Conservation (phyloP, 2,888 invertebrate species). For the Nomada fucata region DNA sequence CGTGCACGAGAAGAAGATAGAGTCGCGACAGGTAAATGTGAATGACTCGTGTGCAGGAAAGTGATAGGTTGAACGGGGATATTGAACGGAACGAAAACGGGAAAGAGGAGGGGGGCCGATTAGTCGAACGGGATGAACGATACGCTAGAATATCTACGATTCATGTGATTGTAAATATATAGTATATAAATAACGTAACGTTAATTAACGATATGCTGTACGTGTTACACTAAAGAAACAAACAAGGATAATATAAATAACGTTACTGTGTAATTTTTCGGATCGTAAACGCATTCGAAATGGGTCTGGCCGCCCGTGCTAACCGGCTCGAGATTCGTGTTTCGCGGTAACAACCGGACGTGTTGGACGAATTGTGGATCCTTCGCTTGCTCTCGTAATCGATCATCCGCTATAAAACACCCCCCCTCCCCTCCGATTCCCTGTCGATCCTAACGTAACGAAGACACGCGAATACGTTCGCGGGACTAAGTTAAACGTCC, state of each 20-base stretch:
- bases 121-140: slow-evolving; percentile 76
- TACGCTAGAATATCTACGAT: slow-evolving; percentile 82
- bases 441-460: background rate
- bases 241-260: slow-evolving; percentile 75
- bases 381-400: background rate
- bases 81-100: slow-evolving; percentile 34
- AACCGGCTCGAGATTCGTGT: slow-evolving; percentile 72
- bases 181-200: slow-evolving; percentile 81
- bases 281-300: slow-evolving; percentile 76
- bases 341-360: slow-evolving; percentile 11
- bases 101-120: slow-evolving; percentile 22
- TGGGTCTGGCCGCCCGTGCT: slow-evolving; percentile 83
- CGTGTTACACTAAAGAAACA: slow-evolving; percentile 81
- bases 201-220: slow-evolving; percentile 83
- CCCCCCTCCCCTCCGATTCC: background rate
- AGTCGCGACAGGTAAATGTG: slow-evolving; percentile 18
- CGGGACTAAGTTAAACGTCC: background rate
- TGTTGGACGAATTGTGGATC: background rate
- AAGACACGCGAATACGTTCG: background rate
- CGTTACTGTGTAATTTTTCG: slow-evolving; percentile 81
- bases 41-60: slow-evolving; percentile 18
- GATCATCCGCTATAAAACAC: background rate
- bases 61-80: too few species aligned
- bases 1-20: slow-evolving; percentile 3
- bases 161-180: slow-evolving; percentile 84